These are phyloP conservation scores for Synanthedon vespiformis DNA, from an alignment of 2,888 invertebrate species.

Conservation along the genomic window DNA sequence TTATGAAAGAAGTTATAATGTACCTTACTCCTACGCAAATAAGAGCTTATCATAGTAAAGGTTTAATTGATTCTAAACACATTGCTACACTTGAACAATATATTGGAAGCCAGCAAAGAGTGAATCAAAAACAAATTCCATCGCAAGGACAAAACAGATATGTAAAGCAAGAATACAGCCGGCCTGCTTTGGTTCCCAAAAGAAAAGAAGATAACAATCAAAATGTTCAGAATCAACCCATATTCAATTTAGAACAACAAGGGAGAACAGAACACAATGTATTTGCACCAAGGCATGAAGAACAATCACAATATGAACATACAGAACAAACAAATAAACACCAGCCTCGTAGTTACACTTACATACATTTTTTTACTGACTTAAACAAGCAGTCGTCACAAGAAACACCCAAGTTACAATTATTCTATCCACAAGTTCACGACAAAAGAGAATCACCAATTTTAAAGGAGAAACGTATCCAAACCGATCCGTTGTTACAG, in stretches of 20 bases:
- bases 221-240: neutral
- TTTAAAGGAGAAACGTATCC: constrained; percentile 3
- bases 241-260: neutral
- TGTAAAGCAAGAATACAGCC: neutral
- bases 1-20: constrained; percentile 39
- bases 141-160: constrained; percentile 1
- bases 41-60: constrained; percentile 28
- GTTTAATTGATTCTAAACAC: constrained; percentile 10
- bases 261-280: neutral
- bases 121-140: neutral
- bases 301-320: constrained; percentile 4
- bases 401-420: neutral
- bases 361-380: constrained; percentile 4
- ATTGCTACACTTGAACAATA: neutral
- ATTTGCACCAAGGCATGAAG: neutral
- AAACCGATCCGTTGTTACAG: constrained; percentile 5
- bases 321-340: constrained; percentile 2
- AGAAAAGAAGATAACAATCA: neutral
- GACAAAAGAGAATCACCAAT: neutral
- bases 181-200: neutral
- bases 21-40: constrained; percentile 50
- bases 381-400: constrained; percentile 3
- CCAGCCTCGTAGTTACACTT: constrained; percentile 6
- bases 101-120: neutral
- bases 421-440: constrained; percentile 6